Conservation (phyloP, 2,113 vertebrate species). For the Mionectes macconnelli region DNA sequence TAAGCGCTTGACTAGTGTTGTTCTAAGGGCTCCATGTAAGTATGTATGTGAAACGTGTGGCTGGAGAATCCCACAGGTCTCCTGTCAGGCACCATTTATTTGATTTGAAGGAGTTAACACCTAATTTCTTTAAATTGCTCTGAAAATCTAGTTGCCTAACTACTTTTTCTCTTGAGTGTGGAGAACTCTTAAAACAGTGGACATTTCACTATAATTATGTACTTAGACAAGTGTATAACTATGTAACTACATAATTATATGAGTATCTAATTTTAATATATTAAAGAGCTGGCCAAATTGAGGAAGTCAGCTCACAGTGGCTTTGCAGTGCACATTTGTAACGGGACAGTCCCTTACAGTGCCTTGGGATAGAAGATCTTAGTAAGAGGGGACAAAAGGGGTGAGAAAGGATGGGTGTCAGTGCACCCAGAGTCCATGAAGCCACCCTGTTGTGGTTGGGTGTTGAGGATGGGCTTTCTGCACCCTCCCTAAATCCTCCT, state of each 20-base stretch:
- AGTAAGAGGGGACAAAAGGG: neutral
- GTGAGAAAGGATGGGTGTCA: neutral
- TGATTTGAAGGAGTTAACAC: neutral
- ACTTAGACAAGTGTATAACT: neutral
- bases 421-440: accelerated
- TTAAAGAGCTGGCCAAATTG: neutral
- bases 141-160: neutral
- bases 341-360: neutral
- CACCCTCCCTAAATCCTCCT: neutral
- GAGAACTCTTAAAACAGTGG: neutral
- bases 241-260: neutral
- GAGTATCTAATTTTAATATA: neutral
- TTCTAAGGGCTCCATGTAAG: neutral
- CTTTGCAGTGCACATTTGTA: neutral
- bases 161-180: neutral
- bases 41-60: neutral
- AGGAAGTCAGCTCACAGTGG: neutral
- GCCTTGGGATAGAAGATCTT: neutral
- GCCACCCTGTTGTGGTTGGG: accelerated
- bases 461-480: neutral
- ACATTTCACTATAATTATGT: neutral
- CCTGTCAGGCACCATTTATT: neutral
- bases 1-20: neutral
- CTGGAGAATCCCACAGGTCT: neutral
- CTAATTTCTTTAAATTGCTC: neutral